A percentile compares a stretch with the other conserved stretches of the same genome.
phyloP scores from a whole-genome alignment of 2,113 vertebrate genomes.

The Rhinogobius similis region DNA sequence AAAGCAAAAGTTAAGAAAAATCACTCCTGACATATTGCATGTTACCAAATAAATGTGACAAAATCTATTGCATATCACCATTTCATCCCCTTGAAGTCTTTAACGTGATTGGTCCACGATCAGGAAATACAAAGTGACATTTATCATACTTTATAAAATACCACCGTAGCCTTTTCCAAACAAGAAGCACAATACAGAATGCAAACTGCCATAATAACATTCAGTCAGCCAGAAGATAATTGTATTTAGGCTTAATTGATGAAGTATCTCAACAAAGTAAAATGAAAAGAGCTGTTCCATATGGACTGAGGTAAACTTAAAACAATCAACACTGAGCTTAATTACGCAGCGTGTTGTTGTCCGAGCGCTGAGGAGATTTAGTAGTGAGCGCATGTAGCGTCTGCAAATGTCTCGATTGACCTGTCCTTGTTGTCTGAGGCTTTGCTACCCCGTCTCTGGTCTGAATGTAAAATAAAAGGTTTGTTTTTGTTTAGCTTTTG shows the following conservation, averaged over 20 bases:
- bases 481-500: neutral
- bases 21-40: conserved; percentile 49
- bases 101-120: conserved; percentile 55
- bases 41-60: conserved; percentile 43
- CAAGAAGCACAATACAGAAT: conserved; percentile 35
- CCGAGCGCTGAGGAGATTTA: conserved; percentile 57
- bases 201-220: conserved; percentile 54
- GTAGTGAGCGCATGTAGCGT: conserved; percentile 31
- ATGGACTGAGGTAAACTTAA: conserved; percentile 43
- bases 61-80: neutral
- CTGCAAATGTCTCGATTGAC: conserved; percentile 16
- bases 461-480: too few relatives aligned
- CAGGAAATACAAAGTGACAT: conserved; percentile 60
- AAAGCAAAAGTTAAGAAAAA: conserved; percentile 40
- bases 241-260: conserved; percentile 61
- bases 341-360: conserved; percentile 63
- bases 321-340: conserved; percentile 44
- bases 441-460: neutral
- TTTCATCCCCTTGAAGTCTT: neutral
- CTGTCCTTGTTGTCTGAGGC: conserved; percentile 9
- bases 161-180: conserved; percentile 41
- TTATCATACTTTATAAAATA: conserved; percentile 66
- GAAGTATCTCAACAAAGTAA: conserved; percentile 67
- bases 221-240: conserved; percentile 66
- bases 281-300: conserved; percentile 65